Conservation (phyloP, 23 tunicate genomes). For the Styela plicata region DNA sequence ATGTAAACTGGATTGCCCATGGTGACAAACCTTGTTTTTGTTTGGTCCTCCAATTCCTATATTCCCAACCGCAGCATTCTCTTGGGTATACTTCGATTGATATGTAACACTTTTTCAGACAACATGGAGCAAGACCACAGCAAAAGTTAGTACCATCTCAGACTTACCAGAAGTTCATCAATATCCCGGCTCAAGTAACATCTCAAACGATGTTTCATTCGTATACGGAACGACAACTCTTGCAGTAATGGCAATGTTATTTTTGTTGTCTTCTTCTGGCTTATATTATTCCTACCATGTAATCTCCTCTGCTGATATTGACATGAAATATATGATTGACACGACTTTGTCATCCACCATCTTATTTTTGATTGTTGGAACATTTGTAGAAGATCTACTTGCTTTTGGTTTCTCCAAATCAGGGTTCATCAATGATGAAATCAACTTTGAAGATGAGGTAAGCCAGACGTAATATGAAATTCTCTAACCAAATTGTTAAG, state of each 20-base stretch:
- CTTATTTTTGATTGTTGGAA: not conserved
- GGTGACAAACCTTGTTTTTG: no score
- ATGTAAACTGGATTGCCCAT: no score
- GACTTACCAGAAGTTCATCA: not conserved
- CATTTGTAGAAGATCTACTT: constrained; percentile 8
- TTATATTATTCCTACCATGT: not conserved
- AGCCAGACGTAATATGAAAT: no score
- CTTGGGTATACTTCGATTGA: no score
- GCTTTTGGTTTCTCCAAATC: not conserved
- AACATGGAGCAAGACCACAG: not conserved
- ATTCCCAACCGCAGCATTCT: no score
- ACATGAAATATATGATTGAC: constrained; percentile 3
- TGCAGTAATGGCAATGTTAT: not conserved
- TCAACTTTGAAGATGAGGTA: constrained; percentile 12
- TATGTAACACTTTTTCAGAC: not conserved
- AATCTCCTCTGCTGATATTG: not conserved
- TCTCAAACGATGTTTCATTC: not conserved
- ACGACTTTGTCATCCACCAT: not conserved
- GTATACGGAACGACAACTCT: not conserved
- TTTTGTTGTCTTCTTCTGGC: not conserved
- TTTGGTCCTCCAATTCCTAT: no score
- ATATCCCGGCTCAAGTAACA: not conserved
- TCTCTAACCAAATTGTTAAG: no score
- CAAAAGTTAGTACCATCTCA: not conserved
- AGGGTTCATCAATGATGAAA: not conserved